Evolutionary conservation across 2,888 invertebrate genomes (phyloP).

Genomic region (Thymelicus lineola): DNA sequence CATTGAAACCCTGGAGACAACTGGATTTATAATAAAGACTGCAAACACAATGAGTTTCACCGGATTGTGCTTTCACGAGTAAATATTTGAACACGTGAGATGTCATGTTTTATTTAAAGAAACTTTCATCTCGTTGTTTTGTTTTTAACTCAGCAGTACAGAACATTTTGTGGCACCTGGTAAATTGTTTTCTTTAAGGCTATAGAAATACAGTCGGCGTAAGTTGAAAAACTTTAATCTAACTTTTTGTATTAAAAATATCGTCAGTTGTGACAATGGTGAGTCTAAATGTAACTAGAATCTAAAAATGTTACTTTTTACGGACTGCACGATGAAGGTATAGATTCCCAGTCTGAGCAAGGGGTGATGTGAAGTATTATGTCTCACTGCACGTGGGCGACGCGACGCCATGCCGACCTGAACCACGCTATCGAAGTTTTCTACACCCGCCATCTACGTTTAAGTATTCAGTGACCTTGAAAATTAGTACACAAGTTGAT

Average conservation of each 20-base stretch:
- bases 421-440: too few species aligned
- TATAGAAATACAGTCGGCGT: neutral
- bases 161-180: neutral
- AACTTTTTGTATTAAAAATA: neutral
- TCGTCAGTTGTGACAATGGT: too few species aligned
- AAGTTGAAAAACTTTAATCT: neutral
- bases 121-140: slow-evolving; percentile 10
- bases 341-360: too few species aligned
- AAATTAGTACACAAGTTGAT: too few species aligned
- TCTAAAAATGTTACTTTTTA: too few species aligned
- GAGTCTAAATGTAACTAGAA: too few species aligned
- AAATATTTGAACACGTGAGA: slow-evolving; percentile 14
- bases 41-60: slow-evolving; percentile 14
- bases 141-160: slow-evolving; percentile 2
- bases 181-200: neutral
- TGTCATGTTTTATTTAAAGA: slow-evolving; percentile 19
- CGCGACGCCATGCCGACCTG: too few species aligned
- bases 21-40: slow-evolving; percentile 26
- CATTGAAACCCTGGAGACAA: slow-evolving; percentile 17
- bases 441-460: too few species aligned
- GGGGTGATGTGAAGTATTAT: too few species aligned
- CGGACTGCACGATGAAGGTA: too few species aligned
- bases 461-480: too few species aligned
- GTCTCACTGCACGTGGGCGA: too few species aligned
- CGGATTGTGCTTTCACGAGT: slow-evolving; percentile 8